Percentiles rank a stretch among this genome's conserved stretches.
phyloP scores from a whole-genome alignment of 2,888 invertebrate species.

The Catocala fraxini region DNA sequence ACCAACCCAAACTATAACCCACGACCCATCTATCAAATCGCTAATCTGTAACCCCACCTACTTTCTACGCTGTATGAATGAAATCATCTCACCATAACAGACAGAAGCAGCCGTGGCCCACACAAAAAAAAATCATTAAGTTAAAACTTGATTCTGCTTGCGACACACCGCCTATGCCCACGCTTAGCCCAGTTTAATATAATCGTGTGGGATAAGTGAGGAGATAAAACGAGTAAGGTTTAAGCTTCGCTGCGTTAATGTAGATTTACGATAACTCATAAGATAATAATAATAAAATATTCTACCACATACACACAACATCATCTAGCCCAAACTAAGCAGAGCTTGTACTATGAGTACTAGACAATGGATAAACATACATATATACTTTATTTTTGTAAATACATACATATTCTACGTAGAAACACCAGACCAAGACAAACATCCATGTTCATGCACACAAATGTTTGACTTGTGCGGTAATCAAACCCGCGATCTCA shows the following conservation, averaged over 20 bases:
- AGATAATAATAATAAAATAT: no score
- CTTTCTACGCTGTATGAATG: slow-evolving; percentile 48
- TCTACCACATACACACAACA: no score
- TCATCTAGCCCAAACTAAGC: no score
- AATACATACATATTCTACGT: no score
- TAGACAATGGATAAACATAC: no score
- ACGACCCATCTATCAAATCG: slow-evolving; percentile 5
- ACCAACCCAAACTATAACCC: background rate
- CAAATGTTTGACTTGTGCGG: no score
- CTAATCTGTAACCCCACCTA: slow-evolving; percentile 10
- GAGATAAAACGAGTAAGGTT: slow-evolving; percentile 22
- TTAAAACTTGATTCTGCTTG: slow-evolving; percentile 70
- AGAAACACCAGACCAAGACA: no score
- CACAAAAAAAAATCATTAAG: slow-evolving; percentile 66
- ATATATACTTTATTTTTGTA: no score
- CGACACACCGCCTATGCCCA: slow-evolving; percentile 68
- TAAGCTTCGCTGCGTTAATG: background rate
- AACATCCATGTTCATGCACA: no score
- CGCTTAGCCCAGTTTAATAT: slow-evolving; percentile 69
- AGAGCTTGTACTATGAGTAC: no score
- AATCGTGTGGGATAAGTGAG: slow-evolving; percentile 51
- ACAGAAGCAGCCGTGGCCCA: slow-evolving; percentile 58
- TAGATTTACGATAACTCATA: no score
- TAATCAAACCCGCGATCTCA: no score
- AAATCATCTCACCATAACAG: slow-evolving; percentile 46